These are phyloP conservation scores for Aquatica leii DNA, from an alignment of 2,888 invertebrate species.

Conservation along the genomic window DNA sequence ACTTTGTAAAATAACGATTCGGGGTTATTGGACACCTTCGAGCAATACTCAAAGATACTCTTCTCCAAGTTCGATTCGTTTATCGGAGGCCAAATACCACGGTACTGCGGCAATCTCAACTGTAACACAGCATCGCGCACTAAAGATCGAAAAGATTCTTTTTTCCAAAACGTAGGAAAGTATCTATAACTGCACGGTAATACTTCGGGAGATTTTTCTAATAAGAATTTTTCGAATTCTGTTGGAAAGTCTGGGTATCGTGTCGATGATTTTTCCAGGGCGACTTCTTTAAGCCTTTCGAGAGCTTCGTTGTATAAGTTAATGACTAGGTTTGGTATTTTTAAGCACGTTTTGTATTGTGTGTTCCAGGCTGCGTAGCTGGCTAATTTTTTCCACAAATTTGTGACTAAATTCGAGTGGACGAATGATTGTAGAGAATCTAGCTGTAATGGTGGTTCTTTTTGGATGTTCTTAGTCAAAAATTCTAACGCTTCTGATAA, in stretches of 20 bases:
- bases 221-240: slow-evolving; percentile 68
- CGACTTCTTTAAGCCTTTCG: slow-evolving; percentile 66
- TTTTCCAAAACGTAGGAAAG: slow-evolving; percentile 70
- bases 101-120: slow-evolving; percentile 65
- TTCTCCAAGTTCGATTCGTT: slow-evolving; percentile 61
- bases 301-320: slow-evolving; percentile 74
- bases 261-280: slow-evolving; percentile 67
- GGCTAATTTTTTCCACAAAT: slow-evolving; percentile 68
- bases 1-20: slow-evolving; percentile 64
- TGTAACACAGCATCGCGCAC: slow-evolving; percentile 65
- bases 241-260: slow-evolving; percentile 71
- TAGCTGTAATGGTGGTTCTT: slow-evolving; percentile 66
- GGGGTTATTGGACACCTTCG: slow-evolving; percentile 63
- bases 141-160: slow-evolving; percentile 63
- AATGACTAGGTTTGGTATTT: slow-evolving; percentile 68
- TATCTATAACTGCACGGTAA: slow-evolving; percentile 69
- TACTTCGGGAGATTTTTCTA: slow-evolving; percentile 60
- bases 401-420: slow-evolving; percentile 66
- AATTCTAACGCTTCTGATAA: slow-evolving; percentile 55
- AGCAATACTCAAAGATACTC: slow-evolving; percentile 63
- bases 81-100: slow-evolving; percentile 60
- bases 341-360: slow-evolving; percentile 61
- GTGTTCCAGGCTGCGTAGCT: slow-evolving; percentile 57
- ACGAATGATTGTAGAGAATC: slow-evolving; percentile 66
- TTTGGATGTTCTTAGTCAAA: slow-evolving; percentile 63